Evolutionary conservation across 2,888 invertebrate genomes (phyloP).

Genomic region (Philopedon plagiatum): DNA sequence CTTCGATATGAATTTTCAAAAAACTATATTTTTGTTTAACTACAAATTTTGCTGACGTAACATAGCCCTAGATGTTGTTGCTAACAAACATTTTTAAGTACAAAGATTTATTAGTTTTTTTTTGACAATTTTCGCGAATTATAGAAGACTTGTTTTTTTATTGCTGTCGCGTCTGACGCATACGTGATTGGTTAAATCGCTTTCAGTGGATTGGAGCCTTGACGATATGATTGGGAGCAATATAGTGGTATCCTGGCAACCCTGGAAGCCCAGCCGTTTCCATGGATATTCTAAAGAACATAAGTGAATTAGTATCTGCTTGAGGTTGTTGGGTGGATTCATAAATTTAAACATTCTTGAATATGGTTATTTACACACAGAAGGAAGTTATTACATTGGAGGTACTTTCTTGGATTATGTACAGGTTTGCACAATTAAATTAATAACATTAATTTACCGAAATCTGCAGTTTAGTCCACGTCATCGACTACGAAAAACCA

Average conservation of each 20-base stretch:
- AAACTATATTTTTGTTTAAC: no score
- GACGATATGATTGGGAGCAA: constrained; percentile 93
- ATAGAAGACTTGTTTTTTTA: constrained; percentile 25
- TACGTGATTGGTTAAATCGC: constrained; percentile 55
- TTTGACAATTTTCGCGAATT: constrained; percentile 20
- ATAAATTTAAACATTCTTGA: no score
- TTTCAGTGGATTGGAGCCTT: constrained; percentile 87
- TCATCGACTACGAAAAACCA: no score
- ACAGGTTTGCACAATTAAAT: no score
- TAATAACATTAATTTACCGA: no score
- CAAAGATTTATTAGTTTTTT: constrained; percentile 8
- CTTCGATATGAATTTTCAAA: neutral
- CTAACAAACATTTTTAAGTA: neutral
- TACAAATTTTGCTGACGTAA: neutral
- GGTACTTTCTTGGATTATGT: no score
- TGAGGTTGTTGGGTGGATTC: neutral
- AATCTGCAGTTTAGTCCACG: no score
- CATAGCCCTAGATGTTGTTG: neutral
- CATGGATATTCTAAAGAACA: constrained; percentile 86
- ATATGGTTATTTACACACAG: no score
- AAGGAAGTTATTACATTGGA: no score
- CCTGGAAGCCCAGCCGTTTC: constrained; percentile 90
- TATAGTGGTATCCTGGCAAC: constrained; percentile 85
- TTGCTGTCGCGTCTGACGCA: constrained; percentile 52
- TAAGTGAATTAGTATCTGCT: neutral